These are phyloP conservation scores for Nemurella pictetii DNA, from an alignment of 2,888 invertebrate species.

Conservation along the genomic window DNA sequence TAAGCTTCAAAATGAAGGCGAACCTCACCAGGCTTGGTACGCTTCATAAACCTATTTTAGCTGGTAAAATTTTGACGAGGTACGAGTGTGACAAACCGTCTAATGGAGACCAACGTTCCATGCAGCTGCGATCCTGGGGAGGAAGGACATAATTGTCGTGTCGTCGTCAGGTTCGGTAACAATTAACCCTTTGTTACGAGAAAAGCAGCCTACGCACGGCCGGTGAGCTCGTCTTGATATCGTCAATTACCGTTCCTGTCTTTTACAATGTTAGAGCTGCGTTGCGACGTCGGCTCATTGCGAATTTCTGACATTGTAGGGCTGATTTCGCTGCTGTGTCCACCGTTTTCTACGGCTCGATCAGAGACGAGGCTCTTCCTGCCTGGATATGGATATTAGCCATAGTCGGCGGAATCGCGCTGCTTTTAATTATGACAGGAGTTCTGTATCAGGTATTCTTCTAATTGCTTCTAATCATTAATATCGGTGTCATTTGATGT, in stretches of 20 bases:
- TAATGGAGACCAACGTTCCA: too few relatives aligned
- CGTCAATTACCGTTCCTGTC: neutral
- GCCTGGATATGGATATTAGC: conserved; percentile 36
- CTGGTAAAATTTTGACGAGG: too few relatives aligned
- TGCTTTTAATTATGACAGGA: conserved; percentile 32
- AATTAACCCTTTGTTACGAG: neutral
- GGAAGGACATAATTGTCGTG: conserved; percentile 48
- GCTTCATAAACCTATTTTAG: conserved; percentile 34
- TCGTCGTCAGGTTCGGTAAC: neutral
- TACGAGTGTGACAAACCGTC: too few relatives aligned
- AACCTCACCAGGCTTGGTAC: conserved; percentile 44
- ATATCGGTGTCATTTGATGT: too few relatives aligned
- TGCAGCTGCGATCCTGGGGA: conserved; percentile 50
- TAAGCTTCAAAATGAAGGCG: conserved; percentile 42
- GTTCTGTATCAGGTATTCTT: conserved; percentile 37
- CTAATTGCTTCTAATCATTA: neutral
- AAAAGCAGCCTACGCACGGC: neutral
- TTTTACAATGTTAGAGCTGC: neutral
- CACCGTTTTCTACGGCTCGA: conserved; percentile 33
- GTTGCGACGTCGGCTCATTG: too few relatives aligned
- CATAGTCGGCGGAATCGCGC: conserved; percentile 31
- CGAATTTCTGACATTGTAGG: conserved; percentile 9
- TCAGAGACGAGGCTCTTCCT: conserved; percentile 16
- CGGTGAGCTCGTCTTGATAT: neutral
- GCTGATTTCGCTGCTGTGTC: conserved; percentile 9